Base-by-base conservation (phyloP, 1,140 invertebrate species). In the Trichonephila clavata region DNA sequence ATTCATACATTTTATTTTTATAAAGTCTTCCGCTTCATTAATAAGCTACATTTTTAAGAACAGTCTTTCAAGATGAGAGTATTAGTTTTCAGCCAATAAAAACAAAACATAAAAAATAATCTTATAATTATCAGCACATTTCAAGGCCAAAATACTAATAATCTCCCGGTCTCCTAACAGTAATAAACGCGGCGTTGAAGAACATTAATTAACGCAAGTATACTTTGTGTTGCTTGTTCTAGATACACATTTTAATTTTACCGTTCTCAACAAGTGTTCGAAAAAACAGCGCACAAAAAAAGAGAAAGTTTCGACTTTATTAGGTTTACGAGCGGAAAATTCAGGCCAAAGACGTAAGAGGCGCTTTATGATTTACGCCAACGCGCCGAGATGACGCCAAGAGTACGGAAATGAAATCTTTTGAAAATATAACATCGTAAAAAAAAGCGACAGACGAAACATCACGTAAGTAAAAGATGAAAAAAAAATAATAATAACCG, bases 331-430 rank as follows among this genome's bases (percentile, higher is more conserved):
- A n/a, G 21, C 6, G 10, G 6, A 13, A 77, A 5, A 77, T 16
- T 77, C 27, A 77, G 68, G 68, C 68, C 68, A 77, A 77, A 77
- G 68, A 77, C 27, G 68, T 77, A 18, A 61, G 16, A 1, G 60
- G 60, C 60, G 60, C 60, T 61, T 77, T 77, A 77, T 77, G 68
- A 77, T 77, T 77, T 77, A 77, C 68, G 68, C 68, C 68, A 77
- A 77, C 18, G 27, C 68, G 68, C 68, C 68, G 27, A 14, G 14
- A 77, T 77, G 68, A 77, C 68, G 68, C 68, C 68, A 77, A 77
- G 16, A 24, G 68, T 27, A 39, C 27, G 68, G 68, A 77, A 77
- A 77, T 77, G 68, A 27, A 77, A 77, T 27, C 68, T 77, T 77
- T 7, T 13, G 18, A 77, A 68, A 27, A 32, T 16, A 32, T 32